Evolutionary conservation across 2,113 vertebrate species (phyloP).

Genomic region (Cryptomyrus ogoouensis): DNA sequence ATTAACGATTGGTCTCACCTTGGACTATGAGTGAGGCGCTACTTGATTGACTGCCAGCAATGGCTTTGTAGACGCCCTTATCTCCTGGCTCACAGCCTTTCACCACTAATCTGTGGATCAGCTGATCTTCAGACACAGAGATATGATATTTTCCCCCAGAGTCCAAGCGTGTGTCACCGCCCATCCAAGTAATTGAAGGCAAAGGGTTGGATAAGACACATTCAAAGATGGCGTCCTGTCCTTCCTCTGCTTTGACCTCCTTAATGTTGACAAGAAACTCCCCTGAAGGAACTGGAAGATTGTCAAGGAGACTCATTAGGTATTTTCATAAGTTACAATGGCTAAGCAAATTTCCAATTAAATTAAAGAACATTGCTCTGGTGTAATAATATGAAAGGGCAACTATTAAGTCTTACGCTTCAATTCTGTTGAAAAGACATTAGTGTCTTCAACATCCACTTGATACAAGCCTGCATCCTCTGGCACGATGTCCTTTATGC

Average conservation of each 20-base stretch:
- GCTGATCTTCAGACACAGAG: slow-evolving; percentile 64
- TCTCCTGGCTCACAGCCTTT: slow-evolving; percentile 62
- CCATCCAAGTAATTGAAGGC: slow-evolving; percentile 62
- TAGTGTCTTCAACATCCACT: slow-evolving; percentile 70
- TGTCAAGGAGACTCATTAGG: background rate
- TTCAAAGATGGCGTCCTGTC: slow-evolving; percentile 63
- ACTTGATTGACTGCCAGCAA: slow-evolving; percentile 59
- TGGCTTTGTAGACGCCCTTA: slow-evolving; percentile 71
- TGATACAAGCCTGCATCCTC: slow-evolving; percentile 83
- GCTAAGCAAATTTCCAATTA: background rate
- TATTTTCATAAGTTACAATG: background rate
- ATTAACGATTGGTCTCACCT: slow-evolving; percentile 54
- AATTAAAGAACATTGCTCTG: background rate
- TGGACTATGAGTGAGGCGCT: slow-evolving; percentile 78
- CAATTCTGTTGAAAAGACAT: slow-evolving; percentile 77
- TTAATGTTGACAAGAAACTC: slow-evolving; percentile 64
- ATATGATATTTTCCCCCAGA: slow-evolving; percentile 65
- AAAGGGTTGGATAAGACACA: slow-evolving; percentile 63
- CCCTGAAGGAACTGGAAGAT: slow-evolving; percentile 57
- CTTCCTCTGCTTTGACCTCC: slow-evolving; percentile 60
- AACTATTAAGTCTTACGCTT: slow-evolving; percentile 53
- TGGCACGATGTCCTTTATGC: slow-evolving; percentile 61
- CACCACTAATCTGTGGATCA: slow-evolving; percentile 70
- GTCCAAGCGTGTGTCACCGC: slow-evolving; percentile 55
- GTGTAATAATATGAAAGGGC: background rate